A percentile compares a stretch with the other conserved stretches of the same genome.
These are phyloP conservation scores for Ostrea edulis DNA, from an alignment of 1,140 invertebrate species.

Conservation along the genomic window DNA sequence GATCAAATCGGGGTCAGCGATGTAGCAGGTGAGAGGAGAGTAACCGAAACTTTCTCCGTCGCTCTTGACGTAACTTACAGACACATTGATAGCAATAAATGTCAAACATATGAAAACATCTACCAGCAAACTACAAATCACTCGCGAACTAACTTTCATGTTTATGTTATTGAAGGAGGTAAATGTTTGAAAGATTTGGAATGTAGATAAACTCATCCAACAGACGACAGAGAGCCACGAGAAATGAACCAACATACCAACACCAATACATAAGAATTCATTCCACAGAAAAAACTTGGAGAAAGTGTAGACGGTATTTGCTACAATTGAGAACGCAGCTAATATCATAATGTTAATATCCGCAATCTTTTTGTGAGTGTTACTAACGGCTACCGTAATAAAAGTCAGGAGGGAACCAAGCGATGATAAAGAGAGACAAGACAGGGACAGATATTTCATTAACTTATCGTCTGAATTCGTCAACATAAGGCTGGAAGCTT, in stretches of 20 bases:
- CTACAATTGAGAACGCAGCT: background rate
- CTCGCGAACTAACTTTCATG: background rate
- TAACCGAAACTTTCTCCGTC: background rate
- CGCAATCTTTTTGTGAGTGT: background rate
- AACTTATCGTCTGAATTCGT: background rate
- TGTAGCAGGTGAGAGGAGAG: background rate
- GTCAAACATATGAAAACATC: background rate
- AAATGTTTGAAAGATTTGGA: conserved; percentile 30
- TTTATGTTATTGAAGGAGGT: background rate
- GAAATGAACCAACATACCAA: conserved; percentile 23
- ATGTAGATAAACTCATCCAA: conserved; percentile 18
- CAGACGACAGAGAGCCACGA: background rate
- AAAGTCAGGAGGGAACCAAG: background rate
- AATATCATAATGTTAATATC: conserved; percentile 10
- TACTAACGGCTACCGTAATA: background rate
- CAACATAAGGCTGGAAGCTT: background rate
- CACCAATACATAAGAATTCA: background rate
- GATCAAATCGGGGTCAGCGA: background rate
- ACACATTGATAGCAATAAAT: background rate
- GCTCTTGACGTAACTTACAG: background rate
- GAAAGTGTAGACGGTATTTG: background rate
- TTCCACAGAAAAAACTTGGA: conserved; percentile 11
- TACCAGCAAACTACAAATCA: background rate
- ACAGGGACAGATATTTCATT: background rate
- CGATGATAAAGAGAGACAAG: background rate